Conservation (phyloP, 2,113 vertebrate species). For the Zapornia atra region DNA sequence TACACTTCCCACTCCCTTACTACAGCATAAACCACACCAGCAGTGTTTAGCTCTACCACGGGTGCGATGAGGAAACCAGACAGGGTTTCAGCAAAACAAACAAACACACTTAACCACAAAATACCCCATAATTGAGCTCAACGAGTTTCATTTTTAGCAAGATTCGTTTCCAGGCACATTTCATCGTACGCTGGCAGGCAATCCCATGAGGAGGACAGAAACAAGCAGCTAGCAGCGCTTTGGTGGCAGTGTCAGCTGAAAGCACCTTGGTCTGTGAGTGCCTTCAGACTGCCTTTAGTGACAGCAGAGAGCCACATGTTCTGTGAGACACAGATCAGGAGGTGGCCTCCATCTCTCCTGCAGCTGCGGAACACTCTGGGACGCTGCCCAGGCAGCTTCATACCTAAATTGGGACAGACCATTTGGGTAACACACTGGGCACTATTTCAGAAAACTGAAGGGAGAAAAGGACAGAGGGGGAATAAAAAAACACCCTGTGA, state of each 20-base stretch:
- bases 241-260: not conserved
- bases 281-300: not conserved
- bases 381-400: not conserved
- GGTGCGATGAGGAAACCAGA: not conserved
- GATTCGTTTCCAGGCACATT: not conserved
- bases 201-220: not conserved
- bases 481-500: not conserved
- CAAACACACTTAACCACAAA: not conserved
- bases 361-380: not conserved
- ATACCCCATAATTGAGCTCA: not conserved
- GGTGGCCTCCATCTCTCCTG: not conserved
- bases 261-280: not conserved
- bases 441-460: not conserved
- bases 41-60: not conserved
- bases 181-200: rapidly evolving
- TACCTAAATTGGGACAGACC: rapidly evolving
- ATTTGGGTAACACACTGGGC: not conserved
- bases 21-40: not conserved
- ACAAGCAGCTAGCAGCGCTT: rapidly evolving
- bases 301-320: not conserved
- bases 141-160: not conserved
- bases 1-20: not conserved
- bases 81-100: not conserved
- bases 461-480: not conserved
- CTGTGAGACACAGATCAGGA: not conserved